phyloP scores from a whole-genome alignment of 2,888 invertebrate species.

The Limenitis camilla region DNA sequence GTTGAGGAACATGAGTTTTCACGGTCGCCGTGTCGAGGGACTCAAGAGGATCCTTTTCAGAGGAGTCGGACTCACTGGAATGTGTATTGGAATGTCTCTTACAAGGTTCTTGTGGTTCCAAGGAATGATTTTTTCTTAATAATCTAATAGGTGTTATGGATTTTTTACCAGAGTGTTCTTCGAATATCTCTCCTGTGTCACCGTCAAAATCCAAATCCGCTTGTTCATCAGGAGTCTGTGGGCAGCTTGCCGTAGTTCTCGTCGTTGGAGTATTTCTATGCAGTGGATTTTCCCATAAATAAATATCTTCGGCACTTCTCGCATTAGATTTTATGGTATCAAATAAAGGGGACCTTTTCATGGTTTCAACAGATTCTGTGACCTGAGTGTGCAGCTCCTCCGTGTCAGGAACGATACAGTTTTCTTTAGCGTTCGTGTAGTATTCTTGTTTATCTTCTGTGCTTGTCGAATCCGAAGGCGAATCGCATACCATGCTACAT shows the following conservation, averaged over 20 bases:
- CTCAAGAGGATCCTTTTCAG: conserved; percentile 44
- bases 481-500: conserved; percentile 57
- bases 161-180: conserved; percentile 78
- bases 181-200: conserved; percentile 74
- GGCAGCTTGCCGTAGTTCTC: conserved; percentile 61
- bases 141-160: conserved; percentile 81
- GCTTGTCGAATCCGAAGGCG: conserved; percentile 61
- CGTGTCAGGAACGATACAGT: conserved; percentile 33
- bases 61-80: conserved; percentile 63
- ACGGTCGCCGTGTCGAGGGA: conserved; percentile 30
- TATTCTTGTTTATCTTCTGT: conserved; percentile 54
- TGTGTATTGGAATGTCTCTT: conserved; percentile 43
- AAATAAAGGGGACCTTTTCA: conserved; percentile 52
- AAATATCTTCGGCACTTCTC: conserved; percentile 79
- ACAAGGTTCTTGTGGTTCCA: conserved; percentile 46
- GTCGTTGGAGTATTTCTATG: conserved; percentile 72
- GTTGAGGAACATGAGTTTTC: conserved; percentile 30
- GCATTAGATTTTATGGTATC: conserved; percentile 59
- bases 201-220: conserved; percentile 81
- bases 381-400: conserved; percentile 38
- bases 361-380: conserved; percentile 37
- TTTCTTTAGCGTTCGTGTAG: conserved; percentile 39
- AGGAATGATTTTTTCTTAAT: conserved; percentile 60
- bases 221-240: conserved; percentile 82
- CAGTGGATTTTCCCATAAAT: conserved; percentile 86